These are phyloP conservation scores for Rhynchophorus ferrugineus DNA, from an alignment of 1,140 invertebrate species.

Conservation along the genomic window DNA sequence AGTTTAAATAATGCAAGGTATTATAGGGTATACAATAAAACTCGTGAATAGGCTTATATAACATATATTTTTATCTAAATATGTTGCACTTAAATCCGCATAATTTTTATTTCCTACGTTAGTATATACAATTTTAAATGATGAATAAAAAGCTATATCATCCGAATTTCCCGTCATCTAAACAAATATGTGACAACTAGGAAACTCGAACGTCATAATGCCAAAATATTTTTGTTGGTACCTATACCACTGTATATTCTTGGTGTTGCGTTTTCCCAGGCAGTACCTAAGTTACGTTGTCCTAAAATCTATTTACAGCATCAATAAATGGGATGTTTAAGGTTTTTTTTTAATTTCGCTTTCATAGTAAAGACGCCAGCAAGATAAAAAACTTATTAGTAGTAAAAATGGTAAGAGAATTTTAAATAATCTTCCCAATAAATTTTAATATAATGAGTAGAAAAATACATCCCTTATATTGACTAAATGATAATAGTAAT, in stretches of 20 bases:
- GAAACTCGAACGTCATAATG: background rate
- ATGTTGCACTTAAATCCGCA: constrained; percentile 20
- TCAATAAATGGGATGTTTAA: background rate
- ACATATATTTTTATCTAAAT: constrained; percentile 21
- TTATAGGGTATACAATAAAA: too few relatives aligned
- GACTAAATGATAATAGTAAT: background rate
- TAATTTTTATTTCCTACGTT: constrained; percentile 19
- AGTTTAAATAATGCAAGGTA: too few relatives aligned
- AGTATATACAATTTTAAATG: constrained; percentile 21
- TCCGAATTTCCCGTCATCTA: background rate
- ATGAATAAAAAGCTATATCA: constrained; percentile 17
- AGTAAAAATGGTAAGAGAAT: too few relatives aligned
- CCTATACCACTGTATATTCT: background rate
- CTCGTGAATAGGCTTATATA: constrained; percentile 7
- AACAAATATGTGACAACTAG: background rate
- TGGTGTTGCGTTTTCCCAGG: constrained; percentile 2
- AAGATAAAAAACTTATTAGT: too few relatives aligned
- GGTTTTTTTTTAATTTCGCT: too few relatives aligned
- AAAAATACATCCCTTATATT: background rate
- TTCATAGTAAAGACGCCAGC: too few relatives aligned
- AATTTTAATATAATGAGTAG: too few relatives aligned
- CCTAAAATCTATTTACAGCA: background rate
- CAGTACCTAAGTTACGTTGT: constrained; percentile 1
- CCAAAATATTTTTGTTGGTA: background rate
- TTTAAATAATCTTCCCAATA: too few relatives aligned